Evolutionary conservation across 2,888 invertebrate species (phyloP).

Genomic region (Drosophila paracracens): DNA sequence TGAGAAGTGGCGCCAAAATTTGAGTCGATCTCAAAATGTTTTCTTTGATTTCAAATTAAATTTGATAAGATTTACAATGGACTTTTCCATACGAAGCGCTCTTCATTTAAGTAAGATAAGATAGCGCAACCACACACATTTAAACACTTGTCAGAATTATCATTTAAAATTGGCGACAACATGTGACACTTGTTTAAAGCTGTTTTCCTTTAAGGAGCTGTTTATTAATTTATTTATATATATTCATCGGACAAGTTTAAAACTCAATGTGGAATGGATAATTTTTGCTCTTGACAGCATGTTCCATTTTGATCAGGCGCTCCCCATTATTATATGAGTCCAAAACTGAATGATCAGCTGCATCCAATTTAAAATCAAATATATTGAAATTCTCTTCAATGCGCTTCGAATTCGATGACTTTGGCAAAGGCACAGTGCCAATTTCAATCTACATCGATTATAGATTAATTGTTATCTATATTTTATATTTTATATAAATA

Average conservation of each 20-base stretch:
- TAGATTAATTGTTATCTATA: neutral
- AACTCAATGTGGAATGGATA: constrained; percentile 83
- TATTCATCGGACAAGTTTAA: constrained; percentile 29
- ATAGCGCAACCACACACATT: neutral
- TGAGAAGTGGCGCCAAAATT: neutral
- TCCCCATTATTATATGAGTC: constrained; percentile 85
- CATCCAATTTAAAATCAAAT: constrained; percentile 87
- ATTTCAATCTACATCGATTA: constrained; percentile 85
- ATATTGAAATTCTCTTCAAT: constrained; percentile 86
- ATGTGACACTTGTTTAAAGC: neutral
- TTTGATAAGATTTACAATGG: constrained; percentile 1
- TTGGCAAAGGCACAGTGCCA: constrained; percentile 87
- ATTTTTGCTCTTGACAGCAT: constrained; percentile 78
- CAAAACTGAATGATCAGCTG: constrained; percentile 86
- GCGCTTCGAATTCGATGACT: constrained; percentile 86
- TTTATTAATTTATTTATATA: neutral
- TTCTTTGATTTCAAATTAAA: neutral
- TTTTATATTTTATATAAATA: neutral
- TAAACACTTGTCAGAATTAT: neutral
- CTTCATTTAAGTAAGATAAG: neutral
- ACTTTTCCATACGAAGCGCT: constrained; percentile 34
- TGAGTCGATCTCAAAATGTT: neutral
- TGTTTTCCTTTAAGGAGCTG: neutral
- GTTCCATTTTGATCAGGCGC: constrained; percentile 82
- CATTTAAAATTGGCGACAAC: constrained; percentile 5